Percentiles rank a stretch among this genome's conserved stretches.
Evolutionary conservation across 2,113 vertebrate genomes (phyloP).

Genomic region (Grammomys dolichurus): DNA sequence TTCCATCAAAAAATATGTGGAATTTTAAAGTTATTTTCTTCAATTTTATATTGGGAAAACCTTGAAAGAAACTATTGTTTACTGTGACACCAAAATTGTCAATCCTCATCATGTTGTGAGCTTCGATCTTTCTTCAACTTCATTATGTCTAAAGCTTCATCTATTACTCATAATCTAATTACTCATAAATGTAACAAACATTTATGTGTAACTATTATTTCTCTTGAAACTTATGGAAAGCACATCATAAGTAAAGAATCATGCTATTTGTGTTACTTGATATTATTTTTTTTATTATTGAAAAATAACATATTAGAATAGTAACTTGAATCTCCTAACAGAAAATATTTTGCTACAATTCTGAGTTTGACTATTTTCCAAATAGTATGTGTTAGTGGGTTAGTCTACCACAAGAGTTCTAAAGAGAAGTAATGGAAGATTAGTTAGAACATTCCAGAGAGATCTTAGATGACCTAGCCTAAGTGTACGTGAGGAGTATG

Average conservation of each 20-base stretch:
- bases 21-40: neutral
- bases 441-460: neutral
- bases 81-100: neutral
- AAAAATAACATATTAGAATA: neutral
- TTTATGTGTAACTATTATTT: neutral
- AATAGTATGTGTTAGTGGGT: neutral
- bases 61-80: neutral
- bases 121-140: neutral
- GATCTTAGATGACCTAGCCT: neutral
- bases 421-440: neutral
- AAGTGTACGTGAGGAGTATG: neutral
- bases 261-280: neutral
- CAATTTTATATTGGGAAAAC: neutral
- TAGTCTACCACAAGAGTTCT: neutral
- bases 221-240: neutral
- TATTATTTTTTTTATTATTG: neutral
- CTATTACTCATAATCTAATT: neutral
- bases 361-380: neutral
- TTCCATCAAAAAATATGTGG: neutral
- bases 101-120: neutral
- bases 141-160: neutral
- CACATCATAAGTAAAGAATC: neutral
- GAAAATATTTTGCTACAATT: neutral
- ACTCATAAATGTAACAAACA: neutral
- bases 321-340: neutral